Evolutionary conservation across 1,140 invertebrate species (phyloP).

Genomic region (Drosophila kurseongensis): DNA sequence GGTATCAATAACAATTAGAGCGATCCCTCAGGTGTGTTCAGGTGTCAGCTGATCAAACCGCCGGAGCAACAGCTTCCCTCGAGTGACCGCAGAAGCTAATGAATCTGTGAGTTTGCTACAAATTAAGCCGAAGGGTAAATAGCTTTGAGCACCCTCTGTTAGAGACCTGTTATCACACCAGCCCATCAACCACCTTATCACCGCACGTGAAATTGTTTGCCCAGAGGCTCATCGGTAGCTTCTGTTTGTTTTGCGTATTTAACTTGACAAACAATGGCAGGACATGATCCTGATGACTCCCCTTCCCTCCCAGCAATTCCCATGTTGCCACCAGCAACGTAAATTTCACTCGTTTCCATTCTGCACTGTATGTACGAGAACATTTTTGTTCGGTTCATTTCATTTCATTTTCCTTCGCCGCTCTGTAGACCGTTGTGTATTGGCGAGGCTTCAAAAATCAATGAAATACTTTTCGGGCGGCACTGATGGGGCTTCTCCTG

Average conservation of each 20-base stretch:
- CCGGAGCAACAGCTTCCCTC: not conserved
- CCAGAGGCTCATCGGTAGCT: slow-evolving; percentile 36
- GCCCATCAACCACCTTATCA: slow-evolving; percentile 43
- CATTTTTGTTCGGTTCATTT: slow-evolving; percentile 13
- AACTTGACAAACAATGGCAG: slow-evolving; percentile 35
- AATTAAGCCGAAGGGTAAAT: slow-evolving; percentile 48
- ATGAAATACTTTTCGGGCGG: slow-evolving; percentile 83
- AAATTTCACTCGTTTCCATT: slow-evolving; percentile 46
- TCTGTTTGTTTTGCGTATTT: slow-evolving; percentile 70
- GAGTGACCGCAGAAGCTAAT: slow-evolving; percentile 49
- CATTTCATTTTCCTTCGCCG: slow-evolving; percentile 9
- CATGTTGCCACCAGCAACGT: slow-evolving; percentile 40
- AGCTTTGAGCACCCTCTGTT: slow-evolving; percentile 9
- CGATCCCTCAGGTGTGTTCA: slow-evolving; percentile 57
- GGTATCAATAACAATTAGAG: slow-evolving; percentile 47
- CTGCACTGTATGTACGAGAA: slow-evolving; percentile 17
- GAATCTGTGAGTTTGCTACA: slow-evolving; percentile 47
- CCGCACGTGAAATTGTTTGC: slow-evolving; percentile 67
- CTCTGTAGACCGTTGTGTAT: slow-evolving; percentile 54
- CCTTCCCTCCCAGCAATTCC: slow-evolving; percentile 7
- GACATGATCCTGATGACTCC: slow-evolving; percentile 15
- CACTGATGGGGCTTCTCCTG: slow-evolving; percentile 71
- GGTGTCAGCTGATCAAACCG: slow-evolving; percentile 73
- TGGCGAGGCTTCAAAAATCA: slow-evolving; percentile 78
- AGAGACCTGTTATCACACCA: slow-evolving; percentile 67